Percentiles rank a stretch among this genome's conserved stretches.
phyloP scores from a whole-genome alignment of 64 coral and sea anemone species.

The Pachyseris speciosa region DNA sequence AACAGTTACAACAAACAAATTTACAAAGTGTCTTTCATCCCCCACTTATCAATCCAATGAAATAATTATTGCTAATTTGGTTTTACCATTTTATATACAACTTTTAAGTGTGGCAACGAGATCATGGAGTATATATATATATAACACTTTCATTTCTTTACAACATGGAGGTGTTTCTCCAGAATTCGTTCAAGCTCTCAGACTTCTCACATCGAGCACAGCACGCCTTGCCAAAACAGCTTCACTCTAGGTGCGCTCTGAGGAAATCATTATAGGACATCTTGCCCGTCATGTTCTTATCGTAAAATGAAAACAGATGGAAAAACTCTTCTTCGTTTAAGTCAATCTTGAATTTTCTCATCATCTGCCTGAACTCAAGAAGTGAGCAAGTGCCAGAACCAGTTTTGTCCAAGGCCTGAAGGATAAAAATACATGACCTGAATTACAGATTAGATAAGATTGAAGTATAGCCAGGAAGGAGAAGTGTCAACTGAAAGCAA shows the following conservation, averaged over 20 bases:
- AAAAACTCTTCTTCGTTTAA: constrained; percentile 94
- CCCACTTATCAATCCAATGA: not conserved
- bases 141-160: too few relatives aligned
- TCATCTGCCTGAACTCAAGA: constrained; percentile 76
- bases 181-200: not conserved
- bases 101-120: not conserved
- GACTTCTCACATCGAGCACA: not conserved
- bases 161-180: too few relatives aligned
- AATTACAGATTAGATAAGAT: too few relatives aligned
- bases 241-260: constrained; percentile 79
- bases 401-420: constrained; percentile 66
- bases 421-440: not conserved
- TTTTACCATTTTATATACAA: not conserved
- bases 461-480: too few relatives aligned
- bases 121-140: too few relatives aligned
- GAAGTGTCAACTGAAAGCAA: too few relatives aligned
- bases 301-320: constrained; percentile 87
- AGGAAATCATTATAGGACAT: constrained; percentile 89
- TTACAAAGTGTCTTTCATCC: not conserved
- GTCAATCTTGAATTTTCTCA: constrained; percentile 82
- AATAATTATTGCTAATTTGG: not conserved
- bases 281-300: constrained; percentile 81
- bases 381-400: constrained; percentile 68
- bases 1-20: not conserved
- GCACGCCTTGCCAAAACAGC: not conserved